These are phyloP conservation scores for Taurulus bubalis DNA, from an alignment of 2,113 vertebrate species.

Conservation along the genomic window DNA sequence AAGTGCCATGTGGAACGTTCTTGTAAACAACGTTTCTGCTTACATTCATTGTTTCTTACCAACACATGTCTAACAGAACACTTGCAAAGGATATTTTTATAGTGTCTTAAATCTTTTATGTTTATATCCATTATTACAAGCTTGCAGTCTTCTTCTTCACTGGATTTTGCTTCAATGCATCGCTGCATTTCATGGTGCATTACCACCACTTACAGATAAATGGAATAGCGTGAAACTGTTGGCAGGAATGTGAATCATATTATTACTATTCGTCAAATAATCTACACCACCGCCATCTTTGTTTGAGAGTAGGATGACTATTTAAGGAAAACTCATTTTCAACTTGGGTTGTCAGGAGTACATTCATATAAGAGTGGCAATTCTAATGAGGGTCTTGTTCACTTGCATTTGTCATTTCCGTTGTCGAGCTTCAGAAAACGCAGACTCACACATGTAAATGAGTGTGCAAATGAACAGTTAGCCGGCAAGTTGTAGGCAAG, in stretches of 20 bases:
- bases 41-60: constrained; percentile 1
- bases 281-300: too few species aligned
- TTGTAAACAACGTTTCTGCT: neutral
- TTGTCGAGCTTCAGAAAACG: neutral
- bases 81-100: neutral
- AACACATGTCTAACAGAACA: neutral
- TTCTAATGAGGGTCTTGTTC: too few species aligned
- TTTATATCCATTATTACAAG: neutral
- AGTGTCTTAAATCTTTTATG: neutral
- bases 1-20: neutral
- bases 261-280: too few species aligned
- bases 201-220: neutral
- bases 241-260: too few species aligned
- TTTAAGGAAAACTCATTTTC: too few species aligned
- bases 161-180: neutral
- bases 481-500: neutral
- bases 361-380: too few species aligned
- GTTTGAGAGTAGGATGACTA: too few species aligned
- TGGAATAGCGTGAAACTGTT: too few species aligned
- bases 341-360: too few species aligned
- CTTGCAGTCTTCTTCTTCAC: too few species aligned
- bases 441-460: neutral
- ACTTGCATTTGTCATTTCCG: neutral
- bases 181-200: neutral
- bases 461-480: neutral